phyloP scores from a whole-genome alignment of 2,888 invertebrate species.

The Actias luna region DNA sequence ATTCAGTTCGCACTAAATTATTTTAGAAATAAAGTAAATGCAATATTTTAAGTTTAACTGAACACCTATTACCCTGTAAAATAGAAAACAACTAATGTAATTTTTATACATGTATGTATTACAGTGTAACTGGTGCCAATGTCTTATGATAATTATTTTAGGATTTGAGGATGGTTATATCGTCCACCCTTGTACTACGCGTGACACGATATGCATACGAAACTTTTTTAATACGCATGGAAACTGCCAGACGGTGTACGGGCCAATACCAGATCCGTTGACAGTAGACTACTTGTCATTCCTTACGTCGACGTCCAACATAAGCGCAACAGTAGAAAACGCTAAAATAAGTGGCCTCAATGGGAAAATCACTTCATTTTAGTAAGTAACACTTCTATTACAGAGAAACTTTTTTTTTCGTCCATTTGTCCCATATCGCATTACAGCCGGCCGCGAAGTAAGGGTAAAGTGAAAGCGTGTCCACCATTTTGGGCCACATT shows the following conservation, averaged over 20 bases:
- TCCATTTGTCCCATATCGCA: too few species aligned
- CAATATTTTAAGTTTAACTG: too few species aligned
- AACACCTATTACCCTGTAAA: too few species aligned
- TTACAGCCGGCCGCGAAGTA: too few species aligned
- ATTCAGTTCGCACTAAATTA: too few species aligned
- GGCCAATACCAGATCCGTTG: constrained; percentile 30
- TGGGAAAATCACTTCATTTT: constrained; percentile 31
- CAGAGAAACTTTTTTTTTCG: too few species aligned
- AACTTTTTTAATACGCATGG: constrained; percentile 28
- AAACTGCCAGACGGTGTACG: constrained; percentile 27
- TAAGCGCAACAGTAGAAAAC: constrained; percentile 24
- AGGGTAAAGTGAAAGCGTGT: too few species aligned
- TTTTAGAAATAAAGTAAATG: too few species aligned
- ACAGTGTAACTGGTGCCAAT: too few species aligned
- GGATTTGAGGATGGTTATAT: constrained; percentile 6
- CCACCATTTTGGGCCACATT: too few species aligned
- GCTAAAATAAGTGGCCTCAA: constrained; percentile 29
- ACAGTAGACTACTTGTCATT: constrained; percentile 19
- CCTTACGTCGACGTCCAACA: constrained; percentile 27
- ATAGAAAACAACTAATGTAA: too few species aligned
- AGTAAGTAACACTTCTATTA: constrained; percentile 35
- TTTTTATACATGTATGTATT: too few species aligned
- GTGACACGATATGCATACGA: constrained; percentile 34
- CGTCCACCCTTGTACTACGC: constrained; percentile 26
- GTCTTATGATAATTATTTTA: not conserved